Conservation (phyloP, 1,140 invertebrate genomes). For the Bicyclus anynana region DNA sequence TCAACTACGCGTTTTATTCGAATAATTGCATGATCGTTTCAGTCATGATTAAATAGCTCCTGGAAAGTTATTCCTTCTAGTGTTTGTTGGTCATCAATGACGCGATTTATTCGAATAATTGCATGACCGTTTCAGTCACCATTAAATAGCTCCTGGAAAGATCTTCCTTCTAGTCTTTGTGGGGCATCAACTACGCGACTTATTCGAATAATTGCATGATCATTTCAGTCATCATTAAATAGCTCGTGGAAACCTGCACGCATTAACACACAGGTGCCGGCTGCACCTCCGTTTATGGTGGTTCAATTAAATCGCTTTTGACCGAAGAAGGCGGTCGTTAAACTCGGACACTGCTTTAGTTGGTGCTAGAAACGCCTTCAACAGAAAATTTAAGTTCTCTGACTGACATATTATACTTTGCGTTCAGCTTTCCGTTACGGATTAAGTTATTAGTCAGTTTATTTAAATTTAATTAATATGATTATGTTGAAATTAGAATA, state of each 20-base stretch:
- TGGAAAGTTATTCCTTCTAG: neutral
- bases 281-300: slow-evolving; percentile 50
- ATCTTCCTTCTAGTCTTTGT: neutral
- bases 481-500: too few relatives aligned
- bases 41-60: too few relatives aligned
- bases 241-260: slow-evolving; percentile 28
- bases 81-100: neutral
- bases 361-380: slow-evolving; percentile 14
- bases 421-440: too few relatives aligned
- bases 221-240: slow-evolving; percentile 22
- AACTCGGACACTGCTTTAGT: slow-evolving; percentile 29
- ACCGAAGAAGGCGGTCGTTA: slow-evolving; percentile 58
- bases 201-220: slow-evolving; percentile 24
- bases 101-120: too few relatives aligned
- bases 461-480: too few relatives aligned
- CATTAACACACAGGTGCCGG: slow-evolving; percentile 46
- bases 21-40: too few relatives aligned
- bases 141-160: slow-evolving; percentile 8
- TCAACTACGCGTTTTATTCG: too few relatives aligned
- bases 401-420: neutral
- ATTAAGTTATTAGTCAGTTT: too few relatives aligned
- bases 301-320: slow-evolving; percentile 70
- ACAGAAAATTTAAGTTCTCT: neutral
- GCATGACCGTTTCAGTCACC: slow-evolving; percentile 14
- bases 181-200: neutral